phyloP scores from a whole-genome alignment of 2,888 invertebrate genomes.

The Cephus runcator region DNA sequence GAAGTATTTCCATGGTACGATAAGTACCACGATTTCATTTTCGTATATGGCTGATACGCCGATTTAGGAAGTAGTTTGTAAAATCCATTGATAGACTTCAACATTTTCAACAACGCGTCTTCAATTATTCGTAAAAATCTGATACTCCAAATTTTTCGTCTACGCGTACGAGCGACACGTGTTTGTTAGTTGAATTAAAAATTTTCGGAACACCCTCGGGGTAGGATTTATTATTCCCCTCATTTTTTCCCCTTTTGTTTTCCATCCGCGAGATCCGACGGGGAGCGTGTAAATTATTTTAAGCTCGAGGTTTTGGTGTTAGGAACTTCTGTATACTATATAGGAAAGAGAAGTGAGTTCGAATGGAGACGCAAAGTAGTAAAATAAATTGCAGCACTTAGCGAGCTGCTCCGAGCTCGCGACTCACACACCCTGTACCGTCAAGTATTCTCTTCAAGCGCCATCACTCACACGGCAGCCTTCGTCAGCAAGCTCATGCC shows the following conservation, averaged over 20 bases:
- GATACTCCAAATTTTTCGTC: too few species aligned
- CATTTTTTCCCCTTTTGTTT: neutral
- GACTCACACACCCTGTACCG: neutral
- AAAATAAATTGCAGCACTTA: conserved; percentile 55
- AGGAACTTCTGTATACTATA: neutral
- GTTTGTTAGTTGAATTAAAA: neutral
- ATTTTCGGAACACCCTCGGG: neutral
- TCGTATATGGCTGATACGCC: neutral
- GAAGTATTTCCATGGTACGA: neutral
- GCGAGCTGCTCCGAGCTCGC: conserved; percentile 16
- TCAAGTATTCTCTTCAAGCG: neutral
- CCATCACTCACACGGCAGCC: neutral
- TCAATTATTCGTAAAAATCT: neutral
- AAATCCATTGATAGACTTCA: neutral
- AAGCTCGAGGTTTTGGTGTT: neutral
- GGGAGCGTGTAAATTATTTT: neutral
- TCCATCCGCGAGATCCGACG: neutral
- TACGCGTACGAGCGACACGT: neutral
- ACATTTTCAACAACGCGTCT: neutral
- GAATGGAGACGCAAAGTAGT: conserved; percentile 39
- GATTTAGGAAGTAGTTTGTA: neutral
- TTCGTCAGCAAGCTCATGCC: neutral
- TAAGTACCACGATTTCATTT: neutral
- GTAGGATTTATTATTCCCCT: neutral
- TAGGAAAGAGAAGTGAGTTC: neutral